These are phyloP conservation scores for Agrilus biguttatus DNA, from an alignment of 2,888 invertebrate genomes.

Conservation along the genomic window DNA sequence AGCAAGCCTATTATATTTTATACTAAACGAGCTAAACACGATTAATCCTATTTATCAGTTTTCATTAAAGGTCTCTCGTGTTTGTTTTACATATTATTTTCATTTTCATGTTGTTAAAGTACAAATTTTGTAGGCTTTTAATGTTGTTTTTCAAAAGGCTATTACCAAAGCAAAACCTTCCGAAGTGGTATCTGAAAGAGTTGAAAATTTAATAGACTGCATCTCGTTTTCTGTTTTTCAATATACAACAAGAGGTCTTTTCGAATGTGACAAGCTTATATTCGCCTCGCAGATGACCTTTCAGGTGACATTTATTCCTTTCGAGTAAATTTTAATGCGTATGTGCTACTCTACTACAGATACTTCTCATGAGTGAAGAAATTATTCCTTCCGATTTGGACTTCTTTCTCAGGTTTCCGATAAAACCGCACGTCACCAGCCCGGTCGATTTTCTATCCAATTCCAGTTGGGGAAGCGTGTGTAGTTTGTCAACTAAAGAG, in stretches of 20 bases:
- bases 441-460: conserved; percentile 92
- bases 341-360: conserved; percentile 35
- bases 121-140: conserved; percentile 62
- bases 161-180: conserved; percentile 78
- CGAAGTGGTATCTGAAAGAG: conserved; percentile 61
- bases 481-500: conserved; percentile 77
- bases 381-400: conserved; percentile 76
- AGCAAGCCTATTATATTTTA: conserved; percentile 88
- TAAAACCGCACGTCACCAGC: conserved; percentile 82
- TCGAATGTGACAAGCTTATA: conserved; percentile 92
- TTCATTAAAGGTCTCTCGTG: conserved; percentile 65
- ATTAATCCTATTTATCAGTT: conserved; percentile 97
- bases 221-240: conserved; percentile 90
- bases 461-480: conserved; percentile 89
- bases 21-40: conserved; percentile 86
- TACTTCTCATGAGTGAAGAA: conserved; percentile 75
- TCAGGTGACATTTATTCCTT: conserved; percentile 42
- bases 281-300: conserved; percentile 95
- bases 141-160: conserved; percentile 95
- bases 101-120: too few relatives aligned
- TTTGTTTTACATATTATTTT: background rate
- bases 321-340: too few relatives aligned
- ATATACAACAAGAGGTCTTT: conserved; percentile 86
- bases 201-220: conserved; percentile 82
- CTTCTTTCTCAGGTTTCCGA: conserved; percentile 83